phyloP scores from a whole-genome alignment of 2,113 vertebrate species.

The Megalops atlanticus region DNA sequence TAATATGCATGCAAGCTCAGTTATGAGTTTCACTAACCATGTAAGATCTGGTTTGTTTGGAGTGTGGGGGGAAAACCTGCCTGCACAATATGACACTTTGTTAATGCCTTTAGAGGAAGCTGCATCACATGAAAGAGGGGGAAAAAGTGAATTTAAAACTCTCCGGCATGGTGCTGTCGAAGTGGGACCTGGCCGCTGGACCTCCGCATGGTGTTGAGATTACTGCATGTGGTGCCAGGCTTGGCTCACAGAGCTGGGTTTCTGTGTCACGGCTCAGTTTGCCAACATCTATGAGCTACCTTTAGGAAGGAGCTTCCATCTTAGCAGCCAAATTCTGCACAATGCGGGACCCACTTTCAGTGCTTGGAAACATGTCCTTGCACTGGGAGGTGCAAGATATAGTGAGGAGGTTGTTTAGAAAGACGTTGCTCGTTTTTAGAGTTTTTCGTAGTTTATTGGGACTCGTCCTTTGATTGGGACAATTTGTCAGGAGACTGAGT shows the following conservation, averaged over 20 bases:
- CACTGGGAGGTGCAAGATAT: neutral
- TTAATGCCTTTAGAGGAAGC: neutral
- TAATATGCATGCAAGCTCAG: neutral
- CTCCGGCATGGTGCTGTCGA: neutral
- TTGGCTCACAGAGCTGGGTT: slow-evolving; percentile 12
- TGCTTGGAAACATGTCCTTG: neutral
- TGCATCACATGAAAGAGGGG: neutral
- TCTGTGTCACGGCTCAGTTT: slow-evolving; percentile 12
- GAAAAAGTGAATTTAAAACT: neutral
- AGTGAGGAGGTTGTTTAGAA: neutral
- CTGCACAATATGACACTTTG: too few relatives aligned
- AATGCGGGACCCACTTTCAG: neutral
- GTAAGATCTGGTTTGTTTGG: neutral
- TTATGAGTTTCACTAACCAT: neutral
- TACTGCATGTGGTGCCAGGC: slow-evolving; percentile 6
- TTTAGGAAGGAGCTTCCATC: neutral
- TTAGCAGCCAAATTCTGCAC: neutral
- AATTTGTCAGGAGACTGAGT: too few relatives aligned
- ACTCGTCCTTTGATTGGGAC: neutral
- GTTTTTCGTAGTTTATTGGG: neutral
- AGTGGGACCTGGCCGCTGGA: neutral
- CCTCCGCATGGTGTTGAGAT: slow-evolving; percentile 1
- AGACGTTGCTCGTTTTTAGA: neutral
- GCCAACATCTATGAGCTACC: slow-evolving; percentile 15
- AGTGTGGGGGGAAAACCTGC: too few relatives aligned